phyloP scores from a whole-genome alignment of 1,140 invertebrate genomes.

The Paralvinella palmiformis region DNA sequence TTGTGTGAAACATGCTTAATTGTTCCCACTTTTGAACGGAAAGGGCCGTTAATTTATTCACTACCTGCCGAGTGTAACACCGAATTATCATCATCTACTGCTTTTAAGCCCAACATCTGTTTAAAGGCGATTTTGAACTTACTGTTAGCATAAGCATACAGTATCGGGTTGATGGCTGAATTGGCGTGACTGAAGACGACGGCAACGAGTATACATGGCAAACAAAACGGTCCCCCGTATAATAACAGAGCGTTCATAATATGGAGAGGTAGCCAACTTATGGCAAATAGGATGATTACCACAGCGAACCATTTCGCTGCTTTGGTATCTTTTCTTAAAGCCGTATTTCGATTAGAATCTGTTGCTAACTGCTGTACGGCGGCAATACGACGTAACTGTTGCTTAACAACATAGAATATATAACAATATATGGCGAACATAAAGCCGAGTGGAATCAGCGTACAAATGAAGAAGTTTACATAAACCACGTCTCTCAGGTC shows the following conservation, averaged over 20 bases:
- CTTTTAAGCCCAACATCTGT: too few relatives aligned
- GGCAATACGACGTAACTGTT: conserved; percentile 32
- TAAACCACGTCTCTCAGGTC: conserved; percentile 45
- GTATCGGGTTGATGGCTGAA: conserved; percentile 45
- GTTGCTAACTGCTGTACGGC: conserved; percentile 25
- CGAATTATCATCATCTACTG: too few relatives aligned
- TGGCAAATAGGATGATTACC: conserved; percentile 37
- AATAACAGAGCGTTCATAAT: conserved; percentile 34
- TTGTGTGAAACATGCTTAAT: too few relatives aligned
- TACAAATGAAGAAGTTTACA: conserved; percentile 43
- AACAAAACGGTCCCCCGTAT: conserved; percentile 22
- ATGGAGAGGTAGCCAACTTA: conserved; percentile 45
- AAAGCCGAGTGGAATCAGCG: conserved; percentile 35
- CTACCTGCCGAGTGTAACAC: too few relatives aligned
- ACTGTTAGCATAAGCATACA: conserved; percentile 71
- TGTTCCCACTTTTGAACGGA: too few relatives aligned
- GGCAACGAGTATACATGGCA: conserved; percentile 47
- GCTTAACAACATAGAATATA: conserved; percentile 36
- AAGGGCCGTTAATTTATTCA: too few relatives aligned
- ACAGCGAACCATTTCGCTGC: conserved; percentile 42
- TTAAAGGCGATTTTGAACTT: conserved; percentile 74
- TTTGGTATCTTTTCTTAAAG: conserved; percentile 2
- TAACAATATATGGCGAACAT: conserved; percentile 41
- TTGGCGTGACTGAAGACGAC: conserved; percentile 61
- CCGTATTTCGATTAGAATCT: conserved; percentile 5